Base-by-base conservation (phyloP, 2,888 invertebrate species). In the Nemapogon koenigi region DNA sequence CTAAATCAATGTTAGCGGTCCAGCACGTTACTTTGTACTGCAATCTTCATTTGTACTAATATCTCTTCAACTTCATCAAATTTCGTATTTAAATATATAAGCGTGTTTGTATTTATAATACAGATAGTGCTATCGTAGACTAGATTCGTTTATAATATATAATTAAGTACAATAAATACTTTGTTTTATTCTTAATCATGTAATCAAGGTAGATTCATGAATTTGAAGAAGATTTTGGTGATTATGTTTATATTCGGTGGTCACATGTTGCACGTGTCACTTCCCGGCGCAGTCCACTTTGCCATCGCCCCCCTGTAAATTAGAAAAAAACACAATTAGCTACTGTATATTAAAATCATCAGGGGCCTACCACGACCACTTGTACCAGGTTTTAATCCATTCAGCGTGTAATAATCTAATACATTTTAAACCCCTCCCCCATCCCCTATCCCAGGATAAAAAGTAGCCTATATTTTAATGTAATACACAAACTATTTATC, bases 91-190 rank as follows among this genome's bases (percentile, higher is more conserved):
- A 31, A 8, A 31, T 37, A 13, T 18, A 7, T 64, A 22, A 22
- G 22, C 6, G 22, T 8, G 22, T 22, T 22, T 7, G 10, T 22
- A 8, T 22, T 22, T 6, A 7, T 22, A 22, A 22, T 6, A 22
- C 22, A 22, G 14, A 15, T 19, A 72, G 71, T 73, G 73, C 73
- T 73, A 68, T 64, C 18, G 57, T 65, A 65, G 76, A 78, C 76
- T 78, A 78, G 76, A 78, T 67, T 78, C 66, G 76, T 76, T 62
- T 60, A 53, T 59, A n/a, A n/a, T 68, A 63, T 66, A 60, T 53
- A 60, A 59, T 63, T 63, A 62, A 62, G 57, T 69, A 64, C 54
- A 67, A 68, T 75, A 71, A 75, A 72, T 72, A 67, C 16, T 26
- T 35, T 15, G 35, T 35, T 35, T 25, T 49, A 38, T 44, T 44